Conservation (phyloP, 2,113 vertebrate genomes). For the Panthera leo region DNA sequence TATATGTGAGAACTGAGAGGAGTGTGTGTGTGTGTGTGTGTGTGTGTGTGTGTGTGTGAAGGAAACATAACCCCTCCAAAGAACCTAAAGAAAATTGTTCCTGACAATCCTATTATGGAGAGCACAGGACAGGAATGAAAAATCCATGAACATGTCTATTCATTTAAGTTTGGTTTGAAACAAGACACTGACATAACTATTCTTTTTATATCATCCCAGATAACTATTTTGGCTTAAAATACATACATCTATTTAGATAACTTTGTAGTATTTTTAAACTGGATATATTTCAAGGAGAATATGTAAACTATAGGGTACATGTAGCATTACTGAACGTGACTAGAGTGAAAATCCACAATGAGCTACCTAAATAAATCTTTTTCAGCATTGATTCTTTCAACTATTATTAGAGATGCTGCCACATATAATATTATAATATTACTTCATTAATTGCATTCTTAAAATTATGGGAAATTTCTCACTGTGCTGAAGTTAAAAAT, state of each 20-base stretch:
- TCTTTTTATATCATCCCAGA: neutral
- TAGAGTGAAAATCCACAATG: neutral
- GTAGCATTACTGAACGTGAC: neutral
- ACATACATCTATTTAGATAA: neutral
- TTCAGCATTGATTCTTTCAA: neutral
- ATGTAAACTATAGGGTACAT: neutral
- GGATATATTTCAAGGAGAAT: neutral
- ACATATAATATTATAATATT: neutral
- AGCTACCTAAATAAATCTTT: neutral
- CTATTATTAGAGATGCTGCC: neutral
- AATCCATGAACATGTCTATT: neutral
- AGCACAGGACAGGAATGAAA: conserved; percentile 11
- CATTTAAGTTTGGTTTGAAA: conserved; percentile 11
- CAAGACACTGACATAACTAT: neutral
- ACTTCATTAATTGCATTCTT: neutral
- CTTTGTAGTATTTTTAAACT: neutral
- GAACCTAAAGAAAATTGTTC: conserved; percentile 36
- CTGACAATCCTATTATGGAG: conserved; percentile 8
- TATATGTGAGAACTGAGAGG: neutral
- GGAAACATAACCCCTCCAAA: neutral
- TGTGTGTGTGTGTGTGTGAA: neutral
- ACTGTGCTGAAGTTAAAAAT: neutral
- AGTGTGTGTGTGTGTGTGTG: neutral
- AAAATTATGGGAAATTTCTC: neutral
- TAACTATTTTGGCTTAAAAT: conserved; percentile 9